These are phyloP conservation scores for Bradypodion pumilum DNA, from an alignment of 2,797 vertebrate genomes.

Conservation along the genomic window DNA sequence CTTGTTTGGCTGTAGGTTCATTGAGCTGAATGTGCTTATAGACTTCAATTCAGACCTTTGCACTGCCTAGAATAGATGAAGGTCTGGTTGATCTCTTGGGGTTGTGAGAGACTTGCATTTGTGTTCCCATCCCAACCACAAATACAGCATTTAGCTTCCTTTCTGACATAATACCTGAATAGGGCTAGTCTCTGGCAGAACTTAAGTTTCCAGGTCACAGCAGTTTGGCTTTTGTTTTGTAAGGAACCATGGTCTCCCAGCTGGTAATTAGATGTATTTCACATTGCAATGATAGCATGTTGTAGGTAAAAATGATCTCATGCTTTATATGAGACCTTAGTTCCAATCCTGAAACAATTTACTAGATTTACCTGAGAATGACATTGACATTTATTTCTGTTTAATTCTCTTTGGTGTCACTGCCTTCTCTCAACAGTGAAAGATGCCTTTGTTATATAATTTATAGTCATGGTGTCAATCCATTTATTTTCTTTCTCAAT, in stretches of 20 bases:
- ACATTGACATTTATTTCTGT: conserved; percentile 34
- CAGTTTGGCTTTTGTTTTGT: background rate
- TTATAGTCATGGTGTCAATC: conserved; percentile 65
- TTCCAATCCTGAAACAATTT: background rate
- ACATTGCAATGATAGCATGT: conserved; percentile 33
- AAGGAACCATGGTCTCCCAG: background rate
- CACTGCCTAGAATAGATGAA: too few relatives aligned
- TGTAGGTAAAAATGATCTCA: conserved; percentile 40
- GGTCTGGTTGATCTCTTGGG: too few relatives aligned
- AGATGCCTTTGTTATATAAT: conserved; percentile 51
- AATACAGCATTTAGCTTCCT: too few relatives aligned
- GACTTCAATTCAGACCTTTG: too few relatives aligned
- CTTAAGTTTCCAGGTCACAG: conserved; percentile 29
- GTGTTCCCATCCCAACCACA: too few relatives aligned
- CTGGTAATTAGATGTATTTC: conserved; percentile 62
- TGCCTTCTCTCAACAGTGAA: conserved; percentile 46
- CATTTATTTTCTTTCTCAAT: conserved; percentile 23
- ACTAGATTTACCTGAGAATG: conserved; percentile 8
- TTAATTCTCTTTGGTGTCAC: conserved; percentile 58
- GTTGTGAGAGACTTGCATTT: too few relatives aligned
- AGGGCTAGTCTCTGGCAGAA: background rate
- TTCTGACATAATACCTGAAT: too few relatives aligned
- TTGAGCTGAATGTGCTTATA: too few relatives aligned
- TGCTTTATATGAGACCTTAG: background rate
- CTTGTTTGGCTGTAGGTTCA: too few relatives aligned